Evolutionary conservation across 1,140 invertebrate species (phyloP), one percentile per base, ranked within the genome.

Genomic region (Drosophila nasuta): DNA sequence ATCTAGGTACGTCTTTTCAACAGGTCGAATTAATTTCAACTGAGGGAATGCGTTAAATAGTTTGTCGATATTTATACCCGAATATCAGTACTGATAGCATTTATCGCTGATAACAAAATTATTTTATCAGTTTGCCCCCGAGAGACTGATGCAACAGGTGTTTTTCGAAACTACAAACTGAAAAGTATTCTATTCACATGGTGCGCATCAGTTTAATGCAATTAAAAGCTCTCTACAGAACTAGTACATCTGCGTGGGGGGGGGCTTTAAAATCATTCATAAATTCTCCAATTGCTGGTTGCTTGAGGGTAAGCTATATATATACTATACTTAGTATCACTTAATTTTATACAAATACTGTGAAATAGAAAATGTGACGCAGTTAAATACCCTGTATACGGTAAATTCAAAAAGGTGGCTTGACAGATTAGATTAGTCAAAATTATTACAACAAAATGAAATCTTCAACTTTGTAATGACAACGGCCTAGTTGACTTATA

Each of bases 31-130:
- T 46, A 41, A 49, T 30, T 46, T 75, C 10, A 20, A 75, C 73
- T 75, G 68, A 64, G 43, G 17, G 17, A 54, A 59, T 52, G 17
- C 3, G 28, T 54, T 59, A 28, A 54, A 64, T 65, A 52, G 6
- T 11, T 7, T 15, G 11, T 41, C 13, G 8, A 28, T 75, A 75
- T 75, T 65, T 75, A 75, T 75, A 65, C 59, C 10, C 7, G 17
- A 58, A 20, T 10, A 3, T 64, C n/a, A 4, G 10, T 28, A 20
- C 8, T 25, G 38, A 68, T 41, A 17, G 45, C 33, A 51, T 17
- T 25, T n/a, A 15, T n/a, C 15, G 45, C 66, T 58, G 66, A 74
- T 69, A 62, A 49, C 20, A 54, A 15, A 17, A 33, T 54, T 43
- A 63, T 49, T 74, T 74, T 57, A 69, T 75, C 66, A 57, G 58